Evolutionary conservation across 2,888 invertebrate genomes (phyloP).

Genomic region (Melieria omissa): DNA sequence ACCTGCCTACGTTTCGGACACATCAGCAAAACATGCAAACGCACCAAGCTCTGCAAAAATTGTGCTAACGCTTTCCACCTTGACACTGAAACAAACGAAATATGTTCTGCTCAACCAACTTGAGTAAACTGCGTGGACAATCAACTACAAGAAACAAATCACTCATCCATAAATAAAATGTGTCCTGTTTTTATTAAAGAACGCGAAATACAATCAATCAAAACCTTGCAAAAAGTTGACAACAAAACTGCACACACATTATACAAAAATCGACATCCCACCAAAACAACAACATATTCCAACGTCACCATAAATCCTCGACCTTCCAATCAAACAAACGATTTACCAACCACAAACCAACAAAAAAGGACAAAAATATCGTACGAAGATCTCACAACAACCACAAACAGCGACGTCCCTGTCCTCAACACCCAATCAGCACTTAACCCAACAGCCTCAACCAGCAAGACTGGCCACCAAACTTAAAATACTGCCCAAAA

Average conservation of each 20-base stretch:
- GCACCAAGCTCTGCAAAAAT: neutral
- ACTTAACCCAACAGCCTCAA: neutral
- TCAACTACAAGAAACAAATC: no score
- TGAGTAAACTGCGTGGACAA: no score
- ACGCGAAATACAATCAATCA: no score
- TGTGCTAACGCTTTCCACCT: neutral
- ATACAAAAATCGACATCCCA: no score
- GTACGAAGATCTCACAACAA: neutral
- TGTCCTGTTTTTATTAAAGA: neutral
- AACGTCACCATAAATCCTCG: no score
- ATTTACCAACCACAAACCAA: no score
- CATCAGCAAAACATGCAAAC: neutral
- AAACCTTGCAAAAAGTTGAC: no score
- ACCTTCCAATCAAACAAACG: no score
- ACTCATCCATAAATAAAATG: neutral
- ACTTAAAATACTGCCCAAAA: conserved; percentile 8
- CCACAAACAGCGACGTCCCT: neutral
- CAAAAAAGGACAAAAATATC: no score
- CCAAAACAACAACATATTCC: no score
- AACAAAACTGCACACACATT: no score
- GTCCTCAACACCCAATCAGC: neutral
- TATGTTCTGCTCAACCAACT: neutral
- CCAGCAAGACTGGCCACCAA: neutral
- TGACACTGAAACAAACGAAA: neutral
- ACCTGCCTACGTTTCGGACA: neutral